Conservation (phyloP, 2,113 vertebrate species). For the Macrotis lagotis region DNA sequence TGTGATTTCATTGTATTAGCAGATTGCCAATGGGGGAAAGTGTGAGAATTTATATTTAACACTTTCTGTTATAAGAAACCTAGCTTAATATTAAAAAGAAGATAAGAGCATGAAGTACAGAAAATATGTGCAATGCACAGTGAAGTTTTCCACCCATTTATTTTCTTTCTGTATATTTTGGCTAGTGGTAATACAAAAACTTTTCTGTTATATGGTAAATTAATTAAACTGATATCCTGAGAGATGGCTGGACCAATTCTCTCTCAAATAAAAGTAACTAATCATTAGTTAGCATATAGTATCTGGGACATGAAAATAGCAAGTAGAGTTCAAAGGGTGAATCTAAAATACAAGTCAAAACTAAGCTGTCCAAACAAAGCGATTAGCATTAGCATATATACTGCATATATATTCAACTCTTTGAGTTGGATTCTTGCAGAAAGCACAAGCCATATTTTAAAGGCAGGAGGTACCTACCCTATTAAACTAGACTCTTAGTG, state of each 20-base stretch:
- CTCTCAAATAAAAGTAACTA: constrained; percentile 52
- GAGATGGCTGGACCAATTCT: constrained; percentile 78
- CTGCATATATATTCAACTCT: constrained; percentile 36
- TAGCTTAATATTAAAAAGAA: constrained; percentile 35
- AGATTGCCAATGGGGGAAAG: constrained; percentile 48
- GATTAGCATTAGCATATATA: neutral
- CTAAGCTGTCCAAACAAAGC: neutral
- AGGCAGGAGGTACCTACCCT: neutral
- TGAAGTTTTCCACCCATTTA: constrained; percentile 42
- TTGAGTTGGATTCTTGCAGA: constrained; percentile 46
- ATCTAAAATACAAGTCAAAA: neutral
- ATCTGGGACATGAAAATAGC: constrained; percentile 56
- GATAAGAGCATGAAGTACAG: constrained; percentile 60
- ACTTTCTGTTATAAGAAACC: constrained; percentile 58
- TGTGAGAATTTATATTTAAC: constrained; percentile 19
- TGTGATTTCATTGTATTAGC: constrained; percentile 69
- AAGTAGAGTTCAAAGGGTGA: constrained; percentile 16
- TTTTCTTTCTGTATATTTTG: constrained; percentile 57
- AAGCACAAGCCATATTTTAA: constrained; percentile 76
- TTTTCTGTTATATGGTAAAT: constrained; percentile 15
- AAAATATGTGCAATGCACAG: neutral
- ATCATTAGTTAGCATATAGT: constrained; percentile 31
- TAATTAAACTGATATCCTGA: constrained; percentile 59
- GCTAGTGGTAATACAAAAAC: constrained; percentile 49
- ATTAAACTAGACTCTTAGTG: neutral